Conservation (phyloP, 1,140 invertebrate genomes). For the Lasioglossum baleicum region DNA sequence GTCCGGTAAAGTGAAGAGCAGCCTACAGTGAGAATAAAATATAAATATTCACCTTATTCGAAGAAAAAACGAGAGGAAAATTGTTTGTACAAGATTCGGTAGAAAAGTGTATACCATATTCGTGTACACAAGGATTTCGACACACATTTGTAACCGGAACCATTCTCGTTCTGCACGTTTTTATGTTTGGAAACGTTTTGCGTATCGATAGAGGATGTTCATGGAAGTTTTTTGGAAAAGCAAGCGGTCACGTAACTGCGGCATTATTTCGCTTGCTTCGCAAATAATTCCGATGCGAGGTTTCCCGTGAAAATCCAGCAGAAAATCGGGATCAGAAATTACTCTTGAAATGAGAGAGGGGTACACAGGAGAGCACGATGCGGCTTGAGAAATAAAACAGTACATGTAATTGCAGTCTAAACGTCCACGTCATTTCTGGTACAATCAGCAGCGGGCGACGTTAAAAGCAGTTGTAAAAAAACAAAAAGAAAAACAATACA, state of each 20-base stretch:
- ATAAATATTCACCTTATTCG: too few relatives aligned
- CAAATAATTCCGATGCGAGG: not conserved
- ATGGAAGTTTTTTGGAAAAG: conserved; percentile 1
- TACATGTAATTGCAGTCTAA: conserved; percentile 39
- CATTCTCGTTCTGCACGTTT: not conserved
- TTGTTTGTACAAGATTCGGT: too few relatives aligned
- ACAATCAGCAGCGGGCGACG: conserved; percentile 35
- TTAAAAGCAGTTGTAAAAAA: conserved; percentile 33
- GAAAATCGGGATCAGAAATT: conserved; percentile 26
- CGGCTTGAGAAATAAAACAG: conserved; percentile 20
- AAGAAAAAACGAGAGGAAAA: too few relatives aligned
- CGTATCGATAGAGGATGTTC: not conserved
- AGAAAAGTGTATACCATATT: too few relatives aligned
- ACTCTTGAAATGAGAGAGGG: not conserved
- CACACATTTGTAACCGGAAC: not conserved
- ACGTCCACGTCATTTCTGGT: conserved; percentile 41
- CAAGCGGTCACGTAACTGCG: too few relatives aligned
- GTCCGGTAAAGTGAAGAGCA: too few relatives aligned
- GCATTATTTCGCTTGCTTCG: not conserved
- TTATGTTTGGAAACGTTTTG: conserved; percentile 2
- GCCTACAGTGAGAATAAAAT: too few relatives aligned
- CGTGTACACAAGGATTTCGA: too few relatives aligned
- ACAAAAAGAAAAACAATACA: conserved; percentile 35
- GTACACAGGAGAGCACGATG: not conserved
- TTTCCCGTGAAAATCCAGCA: not conserved